phyloP scores from a whole-genome alignment of 2,113 vertebrate species.

The Colistium nudipinnis region DNA sequence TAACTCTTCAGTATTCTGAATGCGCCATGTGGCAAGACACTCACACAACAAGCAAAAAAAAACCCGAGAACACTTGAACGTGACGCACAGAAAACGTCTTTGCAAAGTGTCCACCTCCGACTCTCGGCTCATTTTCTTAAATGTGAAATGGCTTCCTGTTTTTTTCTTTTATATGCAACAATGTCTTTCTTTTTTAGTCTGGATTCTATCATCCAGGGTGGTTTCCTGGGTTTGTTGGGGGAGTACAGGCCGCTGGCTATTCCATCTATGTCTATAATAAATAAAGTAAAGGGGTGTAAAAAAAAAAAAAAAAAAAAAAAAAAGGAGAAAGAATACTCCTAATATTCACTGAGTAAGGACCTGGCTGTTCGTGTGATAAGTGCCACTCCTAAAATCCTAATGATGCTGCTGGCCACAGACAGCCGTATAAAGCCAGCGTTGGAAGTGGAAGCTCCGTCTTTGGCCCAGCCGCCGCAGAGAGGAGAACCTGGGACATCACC shows the following conservation, averaged over 20 bases:
- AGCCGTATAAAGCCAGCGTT: slow-evolving; percentile 56
- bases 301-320: slow-evolving; percentile 3
- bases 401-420: slow-evolving; percentile 71
- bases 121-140: not conserved
- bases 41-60: not conserved
- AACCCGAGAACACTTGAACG: not conserved
- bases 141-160: slow-evolving; percentile 14
- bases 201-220: slow-evolving; percentile 2
- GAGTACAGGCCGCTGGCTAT: slow-evolving; percentile 8
- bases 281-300: slow-evolving; percentile 43
- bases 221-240: slow-evolving; percentile 18
- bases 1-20: not conserved
- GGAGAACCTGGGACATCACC: slow-evolving; percentile 55
- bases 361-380: slow-evolving; percentile 70
- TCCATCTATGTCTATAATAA: slow-evolving; percentile 35
- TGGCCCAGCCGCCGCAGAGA: slow-evolving; percentile 41
- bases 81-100: not conserved
- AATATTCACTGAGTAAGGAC: slow-evolving; percentile 65
- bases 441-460: slow-evolving; percentile 63
- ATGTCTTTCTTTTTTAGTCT: not conserved
- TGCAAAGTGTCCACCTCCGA: slow-evolving; percentile 2
- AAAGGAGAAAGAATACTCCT: slow-evolving; percentile 45
- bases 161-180: slow-evolving; percentile 16
- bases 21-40: slow-evolving; percentile 16
- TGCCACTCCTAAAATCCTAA: slow-evolving; percentile 76